Conservation (phyloP, 1,140 invertebrate genomes). For the Macrosteles quadrilineatus region DNA sequence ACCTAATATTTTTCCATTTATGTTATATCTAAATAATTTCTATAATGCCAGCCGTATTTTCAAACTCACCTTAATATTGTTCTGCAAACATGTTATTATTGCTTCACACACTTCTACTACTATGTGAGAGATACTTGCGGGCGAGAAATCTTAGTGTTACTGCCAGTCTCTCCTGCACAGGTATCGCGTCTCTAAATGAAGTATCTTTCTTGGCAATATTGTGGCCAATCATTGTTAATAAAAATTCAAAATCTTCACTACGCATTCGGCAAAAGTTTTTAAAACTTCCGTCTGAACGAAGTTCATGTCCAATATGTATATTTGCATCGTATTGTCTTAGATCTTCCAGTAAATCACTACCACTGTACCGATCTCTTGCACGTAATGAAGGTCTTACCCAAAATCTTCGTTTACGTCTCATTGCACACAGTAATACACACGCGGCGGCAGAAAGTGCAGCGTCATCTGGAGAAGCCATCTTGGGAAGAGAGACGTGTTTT, state of each 20-base stretch:
- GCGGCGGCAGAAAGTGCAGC: no score
- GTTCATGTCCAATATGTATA: no score
- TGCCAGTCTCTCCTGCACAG: conserved; percentile 39
- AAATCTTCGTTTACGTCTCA: no score
- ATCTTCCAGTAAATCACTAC: no score
- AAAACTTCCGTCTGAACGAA: not conserved
- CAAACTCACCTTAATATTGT: no score
- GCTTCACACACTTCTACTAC: conserved; percentile 41
- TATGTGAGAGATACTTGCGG: conserved; percentile 36
- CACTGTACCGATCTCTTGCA: conserved; percentile 25
- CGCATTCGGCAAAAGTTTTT: not conserved
- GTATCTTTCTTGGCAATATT: conserved; percentile 45
- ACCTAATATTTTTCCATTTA: no score
- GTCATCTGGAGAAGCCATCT: no score
- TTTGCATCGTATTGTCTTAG: no score
- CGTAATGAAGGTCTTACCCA: no score
- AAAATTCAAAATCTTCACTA: not conserved
- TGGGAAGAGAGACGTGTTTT: no score
- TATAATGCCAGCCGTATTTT: conserved; percentile 29
- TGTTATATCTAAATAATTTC: no score
- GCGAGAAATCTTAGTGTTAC: conserved; percentile 44
- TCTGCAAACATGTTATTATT: conserved; percentile 28
- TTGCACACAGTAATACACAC: no score
- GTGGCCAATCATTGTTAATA: conserved; percentile 31
- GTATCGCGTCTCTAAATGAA: conserved; percentile 43